Evolutionary conservation across 1,140 invertebrate species (phyloP), one percentile per base, ranked within the genome.

Genomic region (Probaryconus sp.): DNA sequence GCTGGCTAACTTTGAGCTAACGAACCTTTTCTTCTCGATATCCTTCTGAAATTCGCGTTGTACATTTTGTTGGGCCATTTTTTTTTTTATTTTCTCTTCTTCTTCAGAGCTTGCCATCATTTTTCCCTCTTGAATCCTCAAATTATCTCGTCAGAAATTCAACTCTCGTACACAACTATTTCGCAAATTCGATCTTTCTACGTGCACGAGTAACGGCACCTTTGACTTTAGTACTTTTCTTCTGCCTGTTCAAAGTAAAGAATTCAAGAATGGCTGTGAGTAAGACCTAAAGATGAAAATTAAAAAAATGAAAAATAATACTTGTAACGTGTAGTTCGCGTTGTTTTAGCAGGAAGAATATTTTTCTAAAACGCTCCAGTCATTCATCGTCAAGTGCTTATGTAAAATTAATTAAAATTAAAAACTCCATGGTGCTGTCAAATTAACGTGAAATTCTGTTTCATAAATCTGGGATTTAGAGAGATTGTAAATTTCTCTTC

Each of bases 91-190:
- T 20, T 61, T 48, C 43, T 47, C 30, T 48, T 40, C 50, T 26
- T 58, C 10, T 13, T 18, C 40, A 28, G 24, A 48, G 56, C 56
- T 71, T 74, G 43, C 64, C 65, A 63, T 69, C 74, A 77, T 77
- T 76, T 77, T 77, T 79, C 68, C 70, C 50, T 68, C 73, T 75
- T 70, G 64, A 80, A 78, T 70, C 71, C 71, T 79, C 79, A 79
- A 83, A 86, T 84, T 86, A 84, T 82, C 82, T 84, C 81, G 79
- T 84, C 79, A 83, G 75, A 79, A 84, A 86, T 86, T 85, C 83
- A 86, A 75, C 78, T 77, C 82, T 85, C 83, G 83, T 85, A 76
- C 81, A 79, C 77, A 79, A 68, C 81, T 81, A 85, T 85, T 85
- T 85, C 77, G 77, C 82, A 86, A 84, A 86, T 85, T 86, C 83